These are phyloP conservation scores for Micrasema minimum DNA, from an alignment of 1,140 invertebrate genomes.

Conservation along the genomic window DNA sequence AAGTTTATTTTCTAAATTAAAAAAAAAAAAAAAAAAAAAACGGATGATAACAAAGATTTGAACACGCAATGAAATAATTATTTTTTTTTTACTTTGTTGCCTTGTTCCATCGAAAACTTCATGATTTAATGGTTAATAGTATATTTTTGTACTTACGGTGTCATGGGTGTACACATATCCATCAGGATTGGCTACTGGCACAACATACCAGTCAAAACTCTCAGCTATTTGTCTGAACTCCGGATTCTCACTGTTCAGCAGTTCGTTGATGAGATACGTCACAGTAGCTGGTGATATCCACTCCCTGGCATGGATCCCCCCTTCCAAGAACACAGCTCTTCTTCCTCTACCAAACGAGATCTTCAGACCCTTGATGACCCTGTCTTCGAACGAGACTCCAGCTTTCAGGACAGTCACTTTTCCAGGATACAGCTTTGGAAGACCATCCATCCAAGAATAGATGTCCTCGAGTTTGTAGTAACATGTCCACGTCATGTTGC, in stretches of 20 bases:
- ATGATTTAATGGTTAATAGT: no score
- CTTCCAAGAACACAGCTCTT: slow-evolving; percentile 58
- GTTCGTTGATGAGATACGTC: slow-evolving; percentile 71
- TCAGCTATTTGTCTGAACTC: slow-evolving; percentile 66
- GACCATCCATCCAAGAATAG: slow-evolving; percentile 61
- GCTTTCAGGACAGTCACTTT: slow-evolving; percentile 63
- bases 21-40: no score
- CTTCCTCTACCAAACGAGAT: slow-evolving; percentile 67
- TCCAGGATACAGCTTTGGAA: slow-evolving; percentile 62
- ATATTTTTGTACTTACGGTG: no score
- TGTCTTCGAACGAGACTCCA: slow-evolving; percentile 69
- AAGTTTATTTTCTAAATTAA: no score
- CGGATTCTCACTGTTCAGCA: slow-evolving; percentile 65
- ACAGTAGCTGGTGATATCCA: slow-evolving; percentile 77
- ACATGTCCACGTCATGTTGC: slow-evolving; percentile 62
- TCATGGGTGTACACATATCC: slow-evolving; percentile 76
- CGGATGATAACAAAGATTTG: no score
- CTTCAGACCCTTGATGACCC: slow-evolving; percentile 72
- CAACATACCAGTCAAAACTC: slow-evolving; percentile 74
- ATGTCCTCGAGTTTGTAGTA: slow-evolving; percentile 68
- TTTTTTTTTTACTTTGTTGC: no score
- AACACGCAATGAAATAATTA: no score
- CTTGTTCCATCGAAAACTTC: no score
- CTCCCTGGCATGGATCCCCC: slow-evolving; percentile 74
- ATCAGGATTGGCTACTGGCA: slow-evolving; percentile 77